These are phyloP conservation scores for Actenoides lindsayi DNA, from an alignment of 2,113 vertebrate species.

Conservation along the genomic window DNA sequence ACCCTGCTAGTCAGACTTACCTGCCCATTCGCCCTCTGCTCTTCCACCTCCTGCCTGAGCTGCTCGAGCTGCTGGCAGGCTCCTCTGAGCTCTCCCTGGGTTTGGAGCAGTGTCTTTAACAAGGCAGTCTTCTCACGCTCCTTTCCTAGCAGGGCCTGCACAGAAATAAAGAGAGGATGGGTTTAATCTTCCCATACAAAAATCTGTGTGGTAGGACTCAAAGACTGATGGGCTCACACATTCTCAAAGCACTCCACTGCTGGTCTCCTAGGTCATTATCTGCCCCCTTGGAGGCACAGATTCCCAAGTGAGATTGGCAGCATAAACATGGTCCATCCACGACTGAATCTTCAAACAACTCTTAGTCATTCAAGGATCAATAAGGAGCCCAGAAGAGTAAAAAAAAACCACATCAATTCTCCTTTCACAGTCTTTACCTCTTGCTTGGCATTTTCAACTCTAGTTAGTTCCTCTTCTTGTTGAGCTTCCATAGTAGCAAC, in stretches of 20 bases:
- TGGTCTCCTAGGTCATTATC: background rate
- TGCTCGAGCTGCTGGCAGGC: conserved; percentile 60
- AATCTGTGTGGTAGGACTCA: background rate
- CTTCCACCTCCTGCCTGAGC: conserved; percentile 61
- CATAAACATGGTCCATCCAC: background rate
- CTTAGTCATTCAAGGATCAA: too few relatives aligned
- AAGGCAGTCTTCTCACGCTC: conserved; percentile 68
- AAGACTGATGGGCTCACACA: accelerated
- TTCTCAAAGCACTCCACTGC: background rate
- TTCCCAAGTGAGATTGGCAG: background rate
- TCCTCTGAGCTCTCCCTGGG: conserved; percentile 57
- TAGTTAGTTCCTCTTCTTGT: conserved; percentile 34
- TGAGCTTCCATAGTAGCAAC: background rate
- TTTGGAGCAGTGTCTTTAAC: conserved; percentile 59
- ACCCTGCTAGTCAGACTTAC: background rate
- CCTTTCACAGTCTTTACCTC: background rate
- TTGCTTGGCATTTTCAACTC: conserved; percentile 50
- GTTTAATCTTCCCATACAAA: background rate
- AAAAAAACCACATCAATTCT: background rate
- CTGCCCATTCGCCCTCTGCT: conserved; percentile 61
- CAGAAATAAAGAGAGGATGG: background rate
- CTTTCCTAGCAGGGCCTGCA: conserved; percentile 65
- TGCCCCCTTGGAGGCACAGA: background rate
- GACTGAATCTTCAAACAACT: background rate
- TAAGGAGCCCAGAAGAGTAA: too few relatives aligned